Evolutionary conservation across 1,140 invertebrate species (phyloP).

Genomic region (Drosophila serrata): DNA sequence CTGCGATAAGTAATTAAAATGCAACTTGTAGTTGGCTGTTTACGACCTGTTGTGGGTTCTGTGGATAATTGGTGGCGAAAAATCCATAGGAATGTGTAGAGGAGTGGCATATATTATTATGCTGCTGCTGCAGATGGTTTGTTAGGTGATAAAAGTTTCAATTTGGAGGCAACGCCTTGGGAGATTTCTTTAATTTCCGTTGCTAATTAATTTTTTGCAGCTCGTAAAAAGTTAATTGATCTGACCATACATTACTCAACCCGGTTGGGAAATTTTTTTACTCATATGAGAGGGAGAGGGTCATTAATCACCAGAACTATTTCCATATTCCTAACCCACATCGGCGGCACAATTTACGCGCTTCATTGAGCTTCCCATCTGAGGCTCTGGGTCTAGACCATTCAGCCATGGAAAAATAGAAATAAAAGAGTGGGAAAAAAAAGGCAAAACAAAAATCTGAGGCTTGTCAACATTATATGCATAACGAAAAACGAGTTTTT

Average conservation of each 20-base stretch:
- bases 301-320: slow-evolving; percentile 40
- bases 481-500: slow-evolving; percentile 63
- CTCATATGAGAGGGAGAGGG: neutral
- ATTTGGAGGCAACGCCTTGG: slow-evolving; percentile 8
- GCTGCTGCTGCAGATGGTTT: slow-evolving; percentile 4
- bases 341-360: slow-evolving; percentile 46
- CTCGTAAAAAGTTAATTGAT: slow-evolving; percentile 55
- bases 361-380: slow-evolving; percentile 53
- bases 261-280: neutral
- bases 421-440: slow-evolving; percentile 1
- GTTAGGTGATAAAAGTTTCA: slow-evolving; percentile 28
- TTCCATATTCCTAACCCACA: slow-evolving; percentile 37
- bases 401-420: slow-evolving; percentile 32
- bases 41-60: slow-evolving; percentile 30
- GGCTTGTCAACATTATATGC: slow-evolving; percentile 54
- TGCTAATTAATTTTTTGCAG: slow-evolving; percentile 44
- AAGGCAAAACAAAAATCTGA: slow-evolving; percentile 25
- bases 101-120: slow-evolving; percentile 26
- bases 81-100: slow-evolving; percentile 19
- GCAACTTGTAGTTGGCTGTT: slow-evolving; percentile 58
- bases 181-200: slow-evolving; percentile 20
- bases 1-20: slow-evolving; percentile 52
- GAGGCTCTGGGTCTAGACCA: slow-evolving; percentile 18
- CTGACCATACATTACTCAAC: slow-evolving; percentile 48
- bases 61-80: slow-evolving; percentile 26